phyloP scores from a whole-genome alignment of 2,113 vertebrate species.

The Odontophorus gujanensis region DNA sequence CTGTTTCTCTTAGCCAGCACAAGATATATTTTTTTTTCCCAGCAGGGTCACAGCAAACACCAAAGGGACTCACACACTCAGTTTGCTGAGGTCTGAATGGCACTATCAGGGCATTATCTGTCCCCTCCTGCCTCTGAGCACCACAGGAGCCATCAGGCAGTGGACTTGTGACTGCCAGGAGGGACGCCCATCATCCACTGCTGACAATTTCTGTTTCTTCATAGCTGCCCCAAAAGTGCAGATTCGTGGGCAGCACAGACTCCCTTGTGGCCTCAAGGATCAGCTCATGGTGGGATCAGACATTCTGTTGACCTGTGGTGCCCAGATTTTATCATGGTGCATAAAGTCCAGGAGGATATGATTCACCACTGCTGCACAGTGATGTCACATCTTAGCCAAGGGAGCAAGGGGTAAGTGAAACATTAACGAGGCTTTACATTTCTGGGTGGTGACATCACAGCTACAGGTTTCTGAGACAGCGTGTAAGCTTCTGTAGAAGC shows the following conservation, averaged over 20 bases:
- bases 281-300: not conserved
- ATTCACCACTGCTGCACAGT: not conserved
- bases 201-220: not conserved
- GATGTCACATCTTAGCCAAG: not conserved
- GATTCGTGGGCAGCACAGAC: not conserved
- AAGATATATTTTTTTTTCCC: slow-evolving; percentile 25
- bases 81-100: not conserved
- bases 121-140: not conserved
- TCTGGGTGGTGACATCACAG: not conserved
- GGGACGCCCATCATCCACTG: not conserved
- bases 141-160: not conserved
- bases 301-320: not conserved
- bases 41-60: slow-evolving; percentile 31
- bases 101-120: not conserved
- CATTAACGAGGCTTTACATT: not conserved
- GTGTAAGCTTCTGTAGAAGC: not conserved
- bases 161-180: not conserved
- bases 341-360: not conserved
- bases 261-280: not conserved
- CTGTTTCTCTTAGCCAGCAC: not conserved
- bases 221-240: not conserved
- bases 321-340: not conserved
- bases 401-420: not conserved
- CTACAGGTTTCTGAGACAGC: not conserved
- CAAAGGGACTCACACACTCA: slow-evolving; percentile 5